Evolutionary conservation across 2,797 vertebrate genomes (phyloP), one percentile per base, ranked within the genome.

Genomic region (Sebastolobus alascanus): DNA sequence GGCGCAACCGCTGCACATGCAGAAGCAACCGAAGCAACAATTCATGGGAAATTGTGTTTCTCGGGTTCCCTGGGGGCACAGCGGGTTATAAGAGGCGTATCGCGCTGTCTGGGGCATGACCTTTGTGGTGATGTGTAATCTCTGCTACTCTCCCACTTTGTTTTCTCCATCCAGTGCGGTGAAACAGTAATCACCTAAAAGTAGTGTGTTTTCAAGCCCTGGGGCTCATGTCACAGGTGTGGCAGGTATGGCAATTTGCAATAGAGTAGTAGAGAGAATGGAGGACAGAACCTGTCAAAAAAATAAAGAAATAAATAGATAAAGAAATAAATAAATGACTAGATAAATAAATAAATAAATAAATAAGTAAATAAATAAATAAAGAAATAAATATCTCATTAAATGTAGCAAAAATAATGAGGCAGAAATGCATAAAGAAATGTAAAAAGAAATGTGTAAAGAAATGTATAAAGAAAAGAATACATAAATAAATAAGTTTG

Each of bases 21-120:
- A 40, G 4, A 77, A 81, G 83, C 82, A 88, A 84, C 84, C 58
- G 4, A 75, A 86, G 82, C n/a, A n/a, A 86, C 66, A 33, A 68
- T 75, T 87, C 65, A 85, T 81, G 73, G 84, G 81, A 90, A 90
- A 77, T 84, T 75, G 77, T 72, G 52, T 89, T 13, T 3, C 38
- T 65, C 33, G 8, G 61, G 40, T 64, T 85, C 74, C 89, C 76
- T 0, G 40, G 76, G 82, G 90, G 68, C 63, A 68, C 12, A 1
- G 60, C 4, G 1, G 74, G 71, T 74, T 84, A 71, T 64, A 79
- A 80, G 81, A 73, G 60, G 71, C 76, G 29, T 73, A 81, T 74
- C 10, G n/a, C 82, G 31, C 64, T 46, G 80, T 86, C 86, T 90
- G 84, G 82, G 84, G 84, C 81, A 18, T 11, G 84, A 91, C 83